Percentiles rank a stretch among this genome's conserved stretches.
Evolutionary conservation across 1,140 invertebrate species (phyloP).

Genomic region (Neodiprion fabricii): DNA sequence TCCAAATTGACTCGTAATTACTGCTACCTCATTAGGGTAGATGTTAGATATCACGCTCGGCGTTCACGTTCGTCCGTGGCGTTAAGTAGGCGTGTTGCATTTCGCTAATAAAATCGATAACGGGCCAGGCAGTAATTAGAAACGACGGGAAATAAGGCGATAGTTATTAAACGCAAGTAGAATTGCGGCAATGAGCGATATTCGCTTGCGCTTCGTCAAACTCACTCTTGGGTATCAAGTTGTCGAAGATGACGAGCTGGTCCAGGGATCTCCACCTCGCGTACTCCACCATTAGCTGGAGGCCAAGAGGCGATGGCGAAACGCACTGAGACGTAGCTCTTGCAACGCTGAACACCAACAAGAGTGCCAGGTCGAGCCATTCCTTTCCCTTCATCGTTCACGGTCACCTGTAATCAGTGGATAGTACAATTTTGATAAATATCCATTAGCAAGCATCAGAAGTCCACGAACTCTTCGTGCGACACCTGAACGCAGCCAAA

Average conservation of each 20-base stretch:
- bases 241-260: conserved; percentile 56
- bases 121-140: no score
- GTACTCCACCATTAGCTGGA: conserved; percentile 59
- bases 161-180: no score
- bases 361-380: neutral
- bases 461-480: neutral
- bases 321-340: conserved; percentile 26
- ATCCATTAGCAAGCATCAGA: neutral
- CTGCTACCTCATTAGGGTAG: no score
- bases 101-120: no score
- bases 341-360: neutral
- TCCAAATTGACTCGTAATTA: no score
- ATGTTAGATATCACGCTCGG: no score
- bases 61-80: no score
- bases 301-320: conserved; percentile 38
- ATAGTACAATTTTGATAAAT: neutral
- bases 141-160: no score
- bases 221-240: conserved; percentile 33
- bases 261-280: conserved; percentile 60
- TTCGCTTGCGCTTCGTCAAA: neutral
- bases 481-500: neutral
- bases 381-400: neutral
- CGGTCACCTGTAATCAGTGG: neutral
- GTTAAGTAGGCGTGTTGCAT: no score
- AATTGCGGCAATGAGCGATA: no score